Evolutionary conservation across 2,888 invertebrate genomes (phyloP), one percentile per base, ranked within the genome.

Genomic region (Nymphalis c-album): DNA sequence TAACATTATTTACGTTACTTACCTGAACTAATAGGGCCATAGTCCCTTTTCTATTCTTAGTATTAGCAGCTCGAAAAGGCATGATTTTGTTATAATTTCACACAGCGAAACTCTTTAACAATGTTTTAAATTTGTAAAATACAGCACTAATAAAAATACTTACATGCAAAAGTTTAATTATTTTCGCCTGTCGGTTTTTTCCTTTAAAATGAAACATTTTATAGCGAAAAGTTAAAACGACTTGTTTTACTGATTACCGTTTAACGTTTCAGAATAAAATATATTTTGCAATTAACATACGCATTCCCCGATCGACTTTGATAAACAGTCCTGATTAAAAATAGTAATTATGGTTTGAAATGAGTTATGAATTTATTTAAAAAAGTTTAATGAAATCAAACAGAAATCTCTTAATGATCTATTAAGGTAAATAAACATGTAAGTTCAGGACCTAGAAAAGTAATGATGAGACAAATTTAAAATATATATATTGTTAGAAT

Each of bases 131-230:
- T 58, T 17, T 46, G 20, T 45, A 64, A 35, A 59, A 64, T 62
- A 60, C 48, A 61, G 67, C 63, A 64, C 20, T 60, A 13, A 59
- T n/a, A 10, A 63, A 51, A 13, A 16, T 73, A 84, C 85, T 86
- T 73, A 87, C 86, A 73, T 83, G 79, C 61, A 85, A 69, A 55
- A 84, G 72, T 47, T 55, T 70, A 58, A 85, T 82, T 65, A 86
- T 84, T 73, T 82, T 55, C 3, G 83, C 84, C 71, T 85, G 78
- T 70, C 83, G 78, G 66, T 80, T 84, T 71, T 83, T 86, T 26
- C 84, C 78, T 80, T 82, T 87, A 17, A 77, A 80, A 58, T 75
- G 75, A 75, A 84, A 85, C 88, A 88, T 88, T 74, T 66, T 64
- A 60, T 53, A 62, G n/a, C 22, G 48, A 55, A 17, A 51, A 50